phyloP scores from a whole-genome alignment of 2,113 vertebrate genomes.

The Ginglymostoma cirratum region DNA sequence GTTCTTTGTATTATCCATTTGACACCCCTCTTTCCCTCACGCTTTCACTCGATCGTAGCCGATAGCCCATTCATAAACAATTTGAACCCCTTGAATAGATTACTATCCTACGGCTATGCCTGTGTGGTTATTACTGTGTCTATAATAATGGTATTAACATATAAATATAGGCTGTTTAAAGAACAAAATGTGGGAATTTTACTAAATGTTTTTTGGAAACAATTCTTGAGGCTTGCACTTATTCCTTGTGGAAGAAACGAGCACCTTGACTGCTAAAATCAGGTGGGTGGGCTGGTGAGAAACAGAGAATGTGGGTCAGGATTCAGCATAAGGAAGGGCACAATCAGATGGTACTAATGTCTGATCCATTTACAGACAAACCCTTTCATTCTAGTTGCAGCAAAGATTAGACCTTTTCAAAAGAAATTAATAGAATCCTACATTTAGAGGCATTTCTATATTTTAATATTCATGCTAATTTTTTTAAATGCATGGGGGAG shows the following conservation, averaged over 20 bases:
- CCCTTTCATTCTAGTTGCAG: not conserved
- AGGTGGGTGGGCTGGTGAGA: not conserved
- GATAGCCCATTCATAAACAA: not conserved
- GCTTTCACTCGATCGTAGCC: not conserved
- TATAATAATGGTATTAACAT: not conserved
- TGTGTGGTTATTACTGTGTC: not conserved
- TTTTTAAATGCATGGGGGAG: not conserved
- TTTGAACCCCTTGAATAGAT: not conserved
- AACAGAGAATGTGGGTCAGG: not conserved
- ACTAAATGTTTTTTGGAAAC: not conserved
- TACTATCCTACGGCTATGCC: not conserved
- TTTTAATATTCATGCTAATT: not conserved
- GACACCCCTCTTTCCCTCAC: too few relatives aligned
- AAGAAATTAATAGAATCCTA: not conserved
- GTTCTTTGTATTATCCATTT: not conserved
- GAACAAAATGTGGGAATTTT: not conserved
- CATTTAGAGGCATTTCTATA: not conserved
- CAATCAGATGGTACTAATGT: not conserved
- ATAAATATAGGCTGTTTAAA: not conserved
- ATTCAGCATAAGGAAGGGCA: not conserved
- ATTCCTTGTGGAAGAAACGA: not conserved
- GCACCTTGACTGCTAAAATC: not conserved
- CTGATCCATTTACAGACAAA: not conserved
- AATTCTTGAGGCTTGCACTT: not conserved
- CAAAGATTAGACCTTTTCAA: not conserved